These are phyloP conservation scores for Canis aureus DNA, from an alignment of 2,113 vertebrate genomes.

Conservation along the genomic window DNA sequence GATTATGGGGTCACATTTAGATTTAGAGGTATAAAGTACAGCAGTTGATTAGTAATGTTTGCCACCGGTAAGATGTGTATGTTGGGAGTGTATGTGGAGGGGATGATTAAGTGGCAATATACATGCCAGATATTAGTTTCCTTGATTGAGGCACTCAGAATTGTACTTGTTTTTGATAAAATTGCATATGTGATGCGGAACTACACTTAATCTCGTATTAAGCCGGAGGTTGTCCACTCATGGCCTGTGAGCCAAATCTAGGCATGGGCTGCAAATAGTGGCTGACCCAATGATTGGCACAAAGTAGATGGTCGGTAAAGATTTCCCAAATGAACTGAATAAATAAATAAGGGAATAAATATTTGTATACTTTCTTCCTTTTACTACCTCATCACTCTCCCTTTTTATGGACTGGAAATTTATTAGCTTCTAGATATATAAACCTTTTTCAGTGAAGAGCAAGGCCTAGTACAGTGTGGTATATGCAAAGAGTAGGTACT, in stretches of 20 bases:
- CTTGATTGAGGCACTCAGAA: background rate
- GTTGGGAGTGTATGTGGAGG: rapidly evolving
- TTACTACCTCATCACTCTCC: background rate
- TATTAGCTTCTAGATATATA: background rate
- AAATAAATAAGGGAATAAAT: background rate
- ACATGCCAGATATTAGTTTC: background rate
- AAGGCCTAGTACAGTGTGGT: background rate
- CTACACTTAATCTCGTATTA: background rate
- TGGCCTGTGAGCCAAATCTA: background rate
- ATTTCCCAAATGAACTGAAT: background rate
- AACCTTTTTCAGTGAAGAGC: background rate
- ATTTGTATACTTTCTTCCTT: background rate
- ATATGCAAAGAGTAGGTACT: background rate
- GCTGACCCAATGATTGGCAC: background rate
- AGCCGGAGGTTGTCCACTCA: background rate
- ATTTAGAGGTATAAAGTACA: background rate
- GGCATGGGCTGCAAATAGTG: background rate
- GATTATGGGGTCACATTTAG: background rate
- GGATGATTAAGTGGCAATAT: background rate
- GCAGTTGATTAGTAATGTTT: background rate
- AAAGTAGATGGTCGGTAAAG: background rate
- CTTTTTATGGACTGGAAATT: background rate
- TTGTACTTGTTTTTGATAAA: background rate
- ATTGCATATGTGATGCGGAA: background rate
- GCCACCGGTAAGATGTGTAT: background rate